Conservation (phyloP, 2,113 vertebrate genomes). For the Myrmecobius fasciatus region DNA sequence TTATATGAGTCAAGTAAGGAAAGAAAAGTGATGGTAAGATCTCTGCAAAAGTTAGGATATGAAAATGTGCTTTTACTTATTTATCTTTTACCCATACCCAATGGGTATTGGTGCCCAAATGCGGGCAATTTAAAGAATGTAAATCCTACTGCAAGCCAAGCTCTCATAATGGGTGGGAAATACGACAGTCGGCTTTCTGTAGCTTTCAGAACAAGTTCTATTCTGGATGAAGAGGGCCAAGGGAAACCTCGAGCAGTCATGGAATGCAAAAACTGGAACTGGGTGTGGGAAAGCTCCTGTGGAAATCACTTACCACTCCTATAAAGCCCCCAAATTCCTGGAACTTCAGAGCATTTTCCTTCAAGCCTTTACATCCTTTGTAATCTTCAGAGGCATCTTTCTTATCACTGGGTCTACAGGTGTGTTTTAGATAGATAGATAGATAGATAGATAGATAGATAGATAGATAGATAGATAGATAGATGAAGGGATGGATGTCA, state of each 20-base stretch:
- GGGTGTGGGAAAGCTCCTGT: constrained; percentile 31
- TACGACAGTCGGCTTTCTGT: constrained; percentile 48
- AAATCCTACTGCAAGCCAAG: constrained; percentile 10
- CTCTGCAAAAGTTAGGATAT: background rate
- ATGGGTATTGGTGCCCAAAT: too few relatives aligned
- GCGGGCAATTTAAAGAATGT: constrained; percentile 44
- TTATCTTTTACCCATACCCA: background rate
- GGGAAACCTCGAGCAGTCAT: background rate
- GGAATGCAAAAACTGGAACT: background rate
- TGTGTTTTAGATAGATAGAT: background rate
- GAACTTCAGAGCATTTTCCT: constrained; percentile 41
- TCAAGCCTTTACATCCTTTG: constrained; percentile 51
- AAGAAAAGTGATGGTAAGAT: background rate
- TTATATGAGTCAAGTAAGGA: background rate
- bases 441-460: too few relatives aligned
- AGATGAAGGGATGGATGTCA: constrained; percentile 18
- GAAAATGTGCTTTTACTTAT: background rate
- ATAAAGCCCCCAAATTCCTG: background rate
- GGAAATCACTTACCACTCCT: constrained; percentile 47
- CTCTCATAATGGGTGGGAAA: constrained; percentile 22
- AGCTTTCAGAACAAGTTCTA: constrained; percentile 50
- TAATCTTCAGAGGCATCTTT: background rate
- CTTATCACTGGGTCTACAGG: constrained; percentile 1
- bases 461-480: too few relatives aligned
- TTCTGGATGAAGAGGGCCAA: background rate